Evolutionary conservation across 2,797 vertebrate species (phyloP), one percentile per base, ranked within the genome.

Genomic region (Anguilla pacifica): DNA sequence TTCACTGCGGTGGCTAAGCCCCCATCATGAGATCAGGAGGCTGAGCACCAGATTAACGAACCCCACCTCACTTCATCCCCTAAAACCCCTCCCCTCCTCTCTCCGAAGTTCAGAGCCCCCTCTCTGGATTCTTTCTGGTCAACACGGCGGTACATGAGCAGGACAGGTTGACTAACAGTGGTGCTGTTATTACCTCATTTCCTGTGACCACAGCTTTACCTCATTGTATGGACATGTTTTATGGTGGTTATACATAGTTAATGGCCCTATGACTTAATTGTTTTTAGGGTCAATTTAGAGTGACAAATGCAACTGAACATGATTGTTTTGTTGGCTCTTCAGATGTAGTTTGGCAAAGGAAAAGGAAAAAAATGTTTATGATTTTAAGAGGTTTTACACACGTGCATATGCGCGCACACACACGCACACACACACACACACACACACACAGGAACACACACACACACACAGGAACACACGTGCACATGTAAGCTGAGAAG

Each of bases 21-120:
- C 94, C 93, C 96, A 96, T 96, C 96, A 96, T 96, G 94, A 95
- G 96, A 95, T 95, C 94, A 95, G 94, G 95, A 95, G 94, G 95
- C 95, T 95, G 95, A 96, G 93, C 94, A 92, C 92, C 92, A 95
- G 96, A 97, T 97, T 96, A 96, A 94, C 93, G 94, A 94, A 93
- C 91, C 64, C 79, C 90, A 94, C 95, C 94, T 95, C 96, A 93
- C 92, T 94, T 91, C 94, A 94, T 92, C 93, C 90, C 89, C 86
- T 87, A 53, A 49, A 84, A 87, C 90, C 92, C 90, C 70, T 90
- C 91, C 90, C 90, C 85, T 67, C 79, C 67, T 85, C 89, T 89
- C 91, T 90, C 49, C 9, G 79, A 82, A 82, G 79, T 82, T 51
- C 43, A 51, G 90, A 90, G 90, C 89, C 82, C 88, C 89, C 87